These are phyloP conservation scores for Sitobion miscanthi DNA, from an alignment of 1,140 invertebrate genomes.

Conservation along the genomic window DNA sequence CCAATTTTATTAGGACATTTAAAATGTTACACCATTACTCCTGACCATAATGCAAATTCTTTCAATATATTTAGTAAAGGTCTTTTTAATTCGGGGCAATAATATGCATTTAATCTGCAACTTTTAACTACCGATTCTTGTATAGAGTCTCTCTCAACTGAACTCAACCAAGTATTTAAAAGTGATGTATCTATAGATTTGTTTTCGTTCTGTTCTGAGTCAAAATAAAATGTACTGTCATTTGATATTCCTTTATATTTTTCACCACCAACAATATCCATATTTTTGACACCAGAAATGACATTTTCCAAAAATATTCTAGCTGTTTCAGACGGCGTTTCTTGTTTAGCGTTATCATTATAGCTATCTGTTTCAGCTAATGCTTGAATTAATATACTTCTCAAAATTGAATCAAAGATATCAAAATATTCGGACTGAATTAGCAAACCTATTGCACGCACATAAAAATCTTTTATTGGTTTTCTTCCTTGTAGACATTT, in stretches of 20 bases:
- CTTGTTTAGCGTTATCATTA: not conserved
- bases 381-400: not conserved
- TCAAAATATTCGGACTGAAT: not conserved
- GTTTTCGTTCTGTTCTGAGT: not conserved
- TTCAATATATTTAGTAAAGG: not conserved
- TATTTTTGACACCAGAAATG: not conserved
- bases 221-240: not conserved
- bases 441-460: not conserved
- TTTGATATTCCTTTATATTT: not conserved
- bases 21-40: too few relatives aligned
- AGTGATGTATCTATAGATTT: not conserved
- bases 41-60: too few relatives aligned
- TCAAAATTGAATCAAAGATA: not conserved
- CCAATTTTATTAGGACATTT: too few relatives aligned
- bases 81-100: not conserved
- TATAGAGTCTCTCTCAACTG: not conserved
- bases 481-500: not conserved
- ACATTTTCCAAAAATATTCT: not conserved
- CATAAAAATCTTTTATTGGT: slow-evolving; percentile 5
- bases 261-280: not conserved
- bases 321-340: not conserved
- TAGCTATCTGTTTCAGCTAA: not conserved
- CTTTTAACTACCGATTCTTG: not conserved
- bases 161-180: not conserved
- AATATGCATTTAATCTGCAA: not conserved